Base-by-base conservation (phyloP, 2,797 vertebrate genomes). In the Graptemys geographica region DNA sequence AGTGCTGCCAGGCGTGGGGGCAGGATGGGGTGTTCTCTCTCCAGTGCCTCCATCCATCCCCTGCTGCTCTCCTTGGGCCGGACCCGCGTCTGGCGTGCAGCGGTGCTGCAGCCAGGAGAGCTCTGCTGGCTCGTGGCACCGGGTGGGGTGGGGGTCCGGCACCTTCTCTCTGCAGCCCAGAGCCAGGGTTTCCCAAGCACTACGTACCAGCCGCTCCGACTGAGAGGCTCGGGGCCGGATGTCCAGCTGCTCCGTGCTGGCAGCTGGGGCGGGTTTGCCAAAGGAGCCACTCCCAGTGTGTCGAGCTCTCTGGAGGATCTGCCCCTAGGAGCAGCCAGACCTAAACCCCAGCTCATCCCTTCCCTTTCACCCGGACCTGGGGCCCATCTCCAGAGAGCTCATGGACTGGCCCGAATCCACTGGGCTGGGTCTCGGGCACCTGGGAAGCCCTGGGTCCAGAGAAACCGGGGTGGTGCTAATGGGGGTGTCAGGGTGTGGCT, bases 401-500 rank as follows among this genome's bases (percentile, higher is more conserved):
- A 87, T 16, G 47, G 47, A 33, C 59, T 49, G 41, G 16, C 41
- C 49, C 44, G 41, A 49, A 47, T 69, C 59, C 28, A 65, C 59
- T 47, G 59, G 52, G 19, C 19, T 53, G 52, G 52, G 18, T 8
- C 52, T 53, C 3, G 18, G 19, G 19, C 56, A 47, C 47, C 59
- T 33, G 56, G 49, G 83, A 37, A 47, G 47, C 44, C 18, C 83
- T 84, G 47, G 57, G 83, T 28, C 59, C 69, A 41, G 11, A 74
- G 83, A 87, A 84, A 93, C 93, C 88, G 78, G 83, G 91, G 57
- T 16, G 19, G 86, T 86, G 90, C 82, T 57, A 51, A 91, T 86
- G 84, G 94, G 6, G 74, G 74, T 69, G 93, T 94, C 81, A 82
- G 92, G 89, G 93, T 89, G 94, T 83, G 96, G 95, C 94, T 96